A percentile compares a stretch with the other conserved stretches of the same genome.
Conservation (phyloP, 1,140 invertebrate species). For the Zaprionus nigranus region DNA sequence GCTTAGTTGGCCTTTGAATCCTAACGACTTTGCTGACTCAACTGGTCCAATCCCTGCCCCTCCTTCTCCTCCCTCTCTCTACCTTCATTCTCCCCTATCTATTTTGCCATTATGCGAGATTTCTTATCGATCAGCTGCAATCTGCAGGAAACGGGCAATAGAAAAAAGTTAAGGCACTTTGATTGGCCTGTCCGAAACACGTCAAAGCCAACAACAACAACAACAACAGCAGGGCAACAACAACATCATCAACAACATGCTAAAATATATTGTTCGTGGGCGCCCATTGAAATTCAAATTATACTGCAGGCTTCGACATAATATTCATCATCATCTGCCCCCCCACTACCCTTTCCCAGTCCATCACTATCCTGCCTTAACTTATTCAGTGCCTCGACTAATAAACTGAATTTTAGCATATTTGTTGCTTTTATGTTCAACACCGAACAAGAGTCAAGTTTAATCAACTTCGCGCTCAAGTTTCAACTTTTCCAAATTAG, state of each 20-base stretch:
- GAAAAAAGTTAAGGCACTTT: conserved; percentile 20
- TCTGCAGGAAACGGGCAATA: conserved; percentile 4
- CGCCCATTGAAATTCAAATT: conserved; percentile 48
- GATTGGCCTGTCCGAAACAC: conserved; percentile 28
- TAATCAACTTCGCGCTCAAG: conserved; percentile 27
- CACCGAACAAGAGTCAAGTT: background rate
- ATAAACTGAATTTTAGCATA: conserved; percentile 32
- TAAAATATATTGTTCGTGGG: conserved; percentile 11
- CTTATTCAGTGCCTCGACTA: conserved; percentile 3
- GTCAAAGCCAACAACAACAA: conserved; percentile 22
- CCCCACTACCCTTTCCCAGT: background rate
- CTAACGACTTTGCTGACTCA: conserved; percentile 17
- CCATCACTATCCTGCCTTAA: background rate
- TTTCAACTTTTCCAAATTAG: conserved; percentile 13
- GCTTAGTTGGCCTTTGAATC: background rate
- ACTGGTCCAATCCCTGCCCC: background rate
- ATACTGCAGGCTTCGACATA: conserved; percentile 10
- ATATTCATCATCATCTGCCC: background rate
- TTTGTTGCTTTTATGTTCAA: conserved; percentile 19
- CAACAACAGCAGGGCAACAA: conserved; percentile 2
- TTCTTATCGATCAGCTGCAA: conserved; percentile 21
- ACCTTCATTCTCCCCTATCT: background rate
- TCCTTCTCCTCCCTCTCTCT: background rate
- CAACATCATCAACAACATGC: conserved; percentile 27
- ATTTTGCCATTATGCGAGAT: conserved; percentile 9